Evolutionary conservation across 2,797 vertebrate genomes (phyloP).

Genomic region (Phoxinus dragarum): DNA sequence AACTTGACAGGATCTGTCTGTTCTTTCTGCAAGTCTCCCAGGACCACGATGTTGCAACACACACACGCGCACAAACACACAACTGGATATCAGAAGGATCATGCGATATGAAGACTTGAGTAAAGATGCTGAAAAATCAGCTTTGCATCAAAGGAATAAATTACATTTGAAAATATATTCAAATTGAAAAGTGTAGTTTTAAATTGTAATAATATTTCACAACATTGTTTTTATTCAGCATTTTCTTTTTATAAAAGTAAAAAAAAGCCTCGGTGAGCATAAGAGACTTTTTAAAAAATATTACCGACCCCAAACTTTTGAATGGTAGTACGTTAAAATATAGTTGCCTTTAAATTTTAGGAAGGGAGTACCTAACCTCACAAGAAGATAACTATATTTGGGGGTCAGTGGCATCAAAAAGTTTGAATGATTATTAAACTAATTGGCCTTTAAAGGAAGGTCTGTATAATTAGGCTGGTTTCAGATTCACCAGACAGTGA

Average conservation of each 20-base stretch:
- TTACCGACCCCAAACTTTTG: no score
- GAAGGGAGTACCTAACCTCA: neutral
- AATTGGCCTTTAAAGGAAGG: neutral
- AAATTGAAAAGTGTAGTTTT: neutral
- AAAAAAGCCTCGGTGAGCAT: no score
- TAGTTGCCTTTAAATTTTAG: neutral
- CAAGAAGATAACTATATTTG: neutral
- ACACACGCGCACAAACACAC: neutral
- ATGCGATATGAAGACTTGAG: neutral
- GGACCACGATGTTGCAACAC: conserved; percentile 16
- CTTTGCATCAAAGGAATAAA: neutral
- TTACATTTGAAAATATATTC: neutral
- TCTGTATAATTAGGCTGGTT: neutral
- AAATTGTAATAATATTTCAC: no score
- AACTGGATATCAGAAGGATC: neutral
- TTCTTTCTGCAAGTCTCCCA: conserved; percentile 52
- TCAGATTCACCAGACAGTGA: neutral
- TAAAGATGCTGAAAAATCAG: neutral
- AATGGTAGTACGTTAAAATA: neutral
- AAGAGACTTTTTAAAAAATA: no score
- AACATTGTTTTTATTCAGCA: no score
- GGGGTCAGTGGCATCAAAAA: neutral
- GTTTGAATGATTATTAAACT: neutral
- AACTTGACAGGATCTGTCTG: neutral
- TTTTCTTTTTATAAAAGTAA: no score